Evolutionary conservation across 1,140 invertebrate genomes (phyloP), one percentile per base, ranked within the genome.

Genomic region (Drosophila bocqueti): DNA sequence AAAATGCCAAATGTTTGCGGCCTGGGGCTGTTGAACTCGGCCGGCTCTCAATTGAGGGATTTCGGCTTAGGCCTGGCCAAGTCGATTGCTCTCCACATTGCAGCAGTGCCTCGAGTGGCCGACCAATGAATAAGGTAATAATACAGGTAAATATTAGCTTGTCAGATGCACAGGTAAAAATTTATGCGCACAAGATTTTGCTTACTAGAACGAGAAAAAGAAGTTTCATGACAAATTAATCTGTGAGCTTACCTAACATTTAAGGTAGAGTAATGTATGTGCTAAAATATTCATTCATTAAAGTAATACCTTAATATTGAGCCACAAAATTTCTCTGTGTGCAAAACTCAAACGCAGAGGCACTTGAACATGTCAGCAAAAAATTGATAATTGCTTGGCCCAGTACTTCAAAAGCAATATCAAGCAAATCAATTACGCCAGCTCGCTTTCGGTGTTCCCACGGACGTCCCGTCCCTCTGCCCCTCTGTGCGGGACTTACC

Each of bases 381-480:
- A 61, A 57, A 47, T 63, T 57, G 67, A 59, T 78, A 78, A 78
- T 78, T 77, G 58, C 65, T 78, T 68, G 34, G 64, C 29, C 31
- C 43, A 59, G 45, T 10, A 52, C 62, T 66, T 67, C 66, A 58
- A 49, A 60, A 52, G 43, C 63, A 69, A 83, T 76, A 76, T 73
- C 67, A 36, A 34, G 67, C 75, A 83, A 79, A 83, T 83, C 81
- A 79, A 83, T 83, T 83, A 83, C 73, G 75, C 13, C 63, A 78
- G 31, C 34, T 57, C 55, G 40, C 45, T 60, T 38, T 24, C 40
- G 9, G 36, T 18, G 26, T 26, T 5, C 13, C 45, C 24, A 24
- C 24, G 24, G 24, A 24, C 24, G 26, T 6, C 26, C 5, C 26
- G 26, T 29, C 26, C 26, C 26, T 29, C 26, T 29, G 29, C 6